Conservation (phyloP, 2,113 vertebrate genomes). For the Fulmarus glacialis region DNA sequence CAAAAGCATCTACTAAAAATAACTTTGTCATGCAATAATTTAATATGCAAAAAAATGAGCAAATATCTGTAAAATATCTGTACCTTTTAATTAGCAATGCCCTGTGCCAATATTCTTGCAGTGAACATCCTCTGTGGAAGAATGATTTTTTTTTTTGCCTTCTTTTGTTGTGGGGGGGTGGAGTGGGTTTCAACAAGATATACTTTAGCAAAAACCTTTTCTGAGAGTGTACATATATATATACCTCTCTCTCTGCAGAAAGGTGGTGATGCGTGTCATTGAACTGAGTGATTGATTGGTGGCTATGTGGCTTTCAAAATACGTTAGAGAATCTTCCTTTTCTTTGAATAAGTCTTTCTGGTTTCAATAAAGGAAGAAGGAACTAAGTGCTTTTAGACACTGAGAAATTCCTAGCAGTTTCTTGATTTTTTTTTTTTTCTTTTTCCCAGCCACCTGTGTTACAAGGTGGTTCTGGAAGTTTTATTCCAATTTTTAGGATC, state of each 20-base stretch:
- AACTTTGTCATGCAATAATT: not conserved
- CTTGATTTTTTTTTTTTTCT: not conserved
- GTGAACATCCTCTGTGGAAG: not conserved
- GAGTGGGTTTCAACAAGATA: not conserved
- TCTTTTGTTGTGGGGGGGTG: not conserved
- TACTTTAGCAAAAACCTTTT: not conserved
- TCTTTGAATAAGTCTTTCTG: not conserved
- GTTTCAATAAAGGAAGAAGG: not conserved
- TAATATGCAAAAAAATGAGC: not conserved
- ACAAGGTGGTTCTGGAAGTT: not conserved
- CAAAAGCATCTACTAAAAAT: not conserved
- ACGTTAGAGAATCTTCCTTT: not conserved
- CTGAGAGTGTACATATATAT: not conserved
- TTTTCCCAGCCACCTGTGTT: not conserved
- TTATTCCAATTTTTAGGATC: not conserved
- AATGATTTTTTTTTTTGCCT: not conserved
- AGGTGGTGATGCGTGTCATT: not conserved
- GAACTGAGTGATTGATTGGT: not conserved
- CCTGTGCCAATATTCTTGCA: not conserved
- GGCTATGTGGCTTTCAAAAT: not conserved
- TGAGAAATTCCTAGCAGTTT: not conserved
- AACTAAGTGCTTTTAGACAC: not conserved
- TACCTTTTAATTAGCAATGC: not conserved
- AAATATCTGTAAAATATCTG: not conserved
- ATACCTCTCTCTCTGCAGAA: not conserved